Conservation (phyloP, 2,113 vertebrate genomes). For the Anoura caudifer region DNA sequence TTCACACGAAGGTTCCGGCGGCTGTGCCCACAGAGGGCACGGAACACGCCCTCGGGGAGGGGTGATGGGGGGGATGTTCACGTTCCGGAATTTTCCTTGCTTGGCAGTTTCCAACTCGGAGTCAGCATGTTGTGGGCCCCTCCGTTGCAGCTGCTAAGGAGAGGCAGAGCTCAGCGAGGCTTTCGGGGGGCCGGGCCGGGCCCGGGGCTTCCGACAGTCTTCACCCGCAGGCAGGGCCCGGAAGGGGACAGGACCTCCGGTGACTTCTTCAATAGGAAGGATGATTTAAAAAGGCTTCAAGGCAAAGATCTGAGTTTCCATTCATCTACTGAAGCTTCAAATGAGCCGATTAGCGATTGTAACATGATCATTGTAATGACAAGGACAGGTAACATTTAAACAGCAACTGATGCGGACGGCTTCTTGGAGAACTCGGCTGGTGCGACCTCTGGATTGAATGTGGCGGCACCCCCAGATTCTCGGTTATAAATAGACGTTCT, state of each 20-base stretch:
- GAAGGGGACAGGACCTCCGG: not conserved
- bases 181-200: too few species aligned
- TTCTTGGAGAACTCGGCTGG: not conserved
- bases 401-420: not conserved
- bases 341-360: not conserved
- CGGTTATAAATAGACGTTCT: not conserved
- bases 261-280: not conserved
- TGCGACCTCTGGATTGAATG: not conserved
- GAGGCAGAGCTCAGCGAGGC: too few species aligned
- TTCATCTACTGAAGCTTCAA: not conserved
- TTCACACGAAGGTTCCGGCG: not conserved
- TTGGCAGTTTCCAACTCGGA: not conserved
- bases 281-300: not conserved
- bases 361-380: not conserved
- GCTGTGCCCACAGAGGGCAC: not conserved
- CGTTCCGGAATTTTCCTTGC: not conserved
- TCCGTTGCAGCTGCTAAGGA: too few species aligned
- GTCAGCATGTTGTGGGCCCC: not conserved
- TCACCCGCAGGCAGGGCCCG: too few species aligned
- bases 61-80: not conserved
- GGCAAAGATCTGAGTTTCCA: not conserved
- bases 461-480: not conserved
- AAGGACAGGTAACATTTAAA: not conserved
- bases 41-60: not conserved
- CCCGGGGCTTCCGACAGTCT: too few species aligned